These are phyloP conservation scores for Alaudala cheleensis DNA, from an alignment of 2,113 vertebrate genomes.

Conservation along the genomic window DNA sequence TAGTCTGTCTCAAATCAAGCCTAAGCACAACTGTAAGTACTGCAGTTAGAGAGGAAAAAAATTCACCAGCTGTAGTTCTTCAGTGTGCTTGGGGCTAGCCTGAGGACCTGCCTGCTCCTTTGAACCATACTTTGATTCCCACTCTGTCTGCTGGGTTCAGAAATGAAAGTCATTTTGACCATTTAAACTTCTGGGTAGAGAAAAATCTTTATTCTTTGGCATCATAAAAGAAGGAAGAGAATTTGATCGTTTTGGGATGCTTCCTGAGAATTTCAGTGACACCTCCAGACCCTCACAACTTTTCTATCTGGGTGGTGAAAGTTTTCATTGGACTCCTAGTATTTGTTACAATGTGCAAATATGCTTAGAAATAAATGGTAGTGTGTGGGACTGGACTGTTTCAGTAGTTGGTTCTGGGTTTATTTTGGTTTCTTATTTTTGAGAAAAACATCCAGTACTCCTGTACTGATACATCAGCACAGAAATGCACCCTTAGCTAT, in stretches of 20 bases:
- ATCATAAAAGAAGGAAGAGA: not conserved
- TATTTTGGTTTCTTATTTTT: not conserved
- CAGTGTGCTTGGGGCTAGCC: constrained; percentile 43
- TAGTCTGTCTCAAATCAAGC: not conserved
- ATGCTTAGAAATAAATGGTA: not conserved
- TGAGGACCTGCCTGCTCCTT: constrained; percentile 30
- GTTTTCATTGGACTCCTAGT: not conserved
- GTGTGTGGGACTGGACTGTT: not conserved
- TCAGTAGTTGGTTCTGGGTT: not conserved
- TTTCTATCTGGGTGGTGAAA: not conserved
- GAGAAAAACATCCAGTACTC: not conserved
- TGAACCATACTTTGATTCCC: constrained; percentile 57
- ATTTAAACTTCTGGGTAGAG: constrained; percentile 1
- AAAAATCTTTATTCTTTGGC: not conserved
- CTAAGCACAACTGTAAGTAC: not conserved
- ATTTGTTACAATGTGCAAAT: not conserved
- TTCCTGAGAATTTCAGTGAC: not conserved
- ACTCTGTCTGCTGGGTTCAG: not conserved
- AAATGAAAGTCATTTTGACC: constrained; percentile 34
- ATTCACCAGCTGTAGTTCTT: not conserved
- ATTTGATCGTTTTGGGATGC: not conserved
- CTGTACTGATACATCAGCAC: not conserved
- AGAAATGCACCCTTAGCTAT: not conserved
- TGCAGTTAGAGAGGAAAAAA: not conserved
- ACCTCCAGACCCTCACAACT: not conserved